Evolutionary conservation across 2,888 invertebrate species (phyloP), one percentile per base, ranked within the genome.

Genomic region (Eulithis testata): DNA sequence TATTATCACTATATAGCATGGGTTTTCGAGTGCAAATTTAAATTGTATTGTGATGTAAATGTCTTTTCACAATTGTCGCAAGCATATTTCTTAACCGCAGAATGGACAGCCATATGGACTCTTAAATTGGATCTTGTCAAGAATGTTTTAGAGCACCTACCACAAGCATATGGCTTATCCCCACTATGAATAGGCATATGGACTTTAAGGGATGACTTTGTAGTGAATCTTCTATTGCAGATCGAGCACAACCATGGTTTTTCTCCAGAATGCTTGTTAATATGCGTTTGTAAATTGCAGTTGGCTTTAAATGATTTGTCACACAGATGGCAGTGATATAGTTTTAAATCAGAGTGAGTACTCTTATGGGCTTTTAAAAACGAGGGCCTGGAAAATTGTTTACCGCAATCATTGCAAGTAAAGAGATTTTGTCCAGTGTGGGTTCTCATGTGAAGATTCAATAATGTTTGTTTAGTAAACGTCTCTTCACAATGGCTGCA

Each of bases 161-260:
- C 57, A 14, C 63, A 63, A 4, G 57, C 57, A 47, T 36, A 63
- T 27, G 63, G 63, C 27, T 52, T 57, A 47, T 52, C 44, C 2
- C 56, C 61, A 50, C 55, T 62, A 36, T 62, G 61, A 50, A 56
- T 43, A 11, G 43, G 49, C 55, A 62, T 62, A 40, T 62, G 61
- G 11, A 43, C 44, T 56, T 55, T 55, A 31, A 62, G 44, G 1
- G 61, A 61, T 27, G 54, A 47, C 5, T 53, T 61, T 12, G 47
- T 49, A 14, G 61, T 49, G 37, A 62, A 62, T 36, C 1, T 31
- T 36, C 55, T 55, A 50, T 56, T 56, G 8, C 61, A 62, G 43
- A 54, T 45, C 27, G 50, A 44, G 50, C 61, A 62, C 3, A 36
- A 11, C 61, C 60, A 61, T 40, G 60, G 60, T n/a, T 55, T 62